Evolutionary conservation across 2,888 invertebrate genomes (phyloP).

Genomic region (Leptinotarsa peninsularis): DNA sequence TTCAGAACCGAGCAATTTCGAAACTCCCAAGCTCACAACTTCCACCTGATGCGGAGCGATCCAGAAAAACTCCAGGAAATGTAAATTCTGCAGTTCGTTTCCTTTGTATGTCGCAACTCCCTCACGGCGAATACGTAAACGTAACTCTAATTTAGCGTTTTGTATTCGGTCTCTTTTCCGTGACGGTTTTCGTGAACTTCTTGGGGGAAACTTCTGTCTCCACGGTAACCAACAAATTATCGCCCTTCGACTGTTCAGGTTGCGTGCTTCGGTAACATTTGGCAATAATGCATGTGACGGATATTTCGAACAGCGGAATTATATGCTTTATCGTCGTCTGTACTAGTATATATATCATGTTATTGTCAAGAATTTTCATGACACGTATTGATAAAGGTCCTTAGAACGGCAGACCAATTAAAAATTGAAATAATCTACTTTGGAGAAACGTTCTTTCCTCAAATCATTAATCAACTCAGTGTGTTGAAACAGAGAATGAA

Average conservation of each 20-base stretch:
- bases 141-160: conserved; percentile 3
- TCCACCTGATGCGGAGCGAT: conserved; percentile 3
- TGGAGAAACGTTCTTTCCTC: neutral
- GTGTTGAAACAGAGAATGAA: too few relatives aligned
- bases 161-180: conserved; percentile 5
- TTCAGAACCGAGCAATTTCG: neutral
- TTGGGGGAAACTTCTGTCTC: conserved; percentile 48
- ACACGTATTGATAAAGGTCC: neutral
- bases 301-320: conserved; percentile 9
- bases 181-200: conserved; percentile 29
- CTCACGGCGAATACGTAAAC: conserved; percentile 9
- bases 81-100: conserved; percentile 14
- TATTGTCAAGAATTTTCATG: neutral
- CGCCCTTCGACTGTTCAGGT: conserved; percentile 35
- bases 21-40: conserved; percentile 1
- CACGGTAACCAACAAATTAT: conserved; percentile 52
- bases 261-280: conserved; percentile 35
- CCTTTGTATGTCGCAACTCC: conserved; percentile 13
- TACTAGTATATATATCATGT: neutral
- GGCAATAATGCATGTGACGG: conserved; percentile 15
- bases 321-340: conserved; percentile 11
- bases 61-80: conserved; percentile 12
- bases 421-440: neutral
- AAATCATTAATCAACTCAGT: too few relatives aligned
- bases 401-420: neutral